Percentiles rank a stretch among this genome's conserved stretches.
Conservation (phyloP, 1,140 invertebrate genomes). For the Psix sp. region DNA sequence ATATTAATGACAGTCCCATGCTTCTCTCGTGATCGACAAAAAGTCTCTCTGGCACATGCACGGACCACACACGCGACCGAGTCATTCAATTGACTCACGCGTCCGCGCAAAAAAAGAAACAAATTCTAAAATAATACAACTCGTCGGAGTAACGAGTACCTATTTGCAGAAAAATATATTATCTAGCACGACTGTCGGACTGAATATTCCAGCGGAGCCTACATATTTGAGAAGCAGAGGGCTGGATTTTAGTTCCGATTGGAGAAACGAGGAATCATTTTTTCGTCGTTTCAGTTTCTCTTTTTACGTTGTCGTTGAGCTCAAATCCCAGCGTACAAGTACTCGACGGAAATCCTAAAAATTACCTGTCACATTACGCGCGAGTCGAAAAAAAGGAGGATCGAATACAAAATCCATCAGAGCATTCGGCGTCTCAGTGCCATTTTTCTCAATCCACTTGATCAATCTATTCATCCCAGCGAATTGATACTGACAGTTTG, state of each 20-base stretch:
- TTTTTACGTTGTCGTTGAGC: neutral
- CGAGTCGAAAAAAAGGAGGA: neutral
- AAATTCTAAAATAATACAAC: slow-evolving; percentile 35
- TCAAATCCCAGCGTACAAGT: slow-evolving; percentile 7
- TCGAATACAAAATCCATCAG: slow-evolving; percentile 33
- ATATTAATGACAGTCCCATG: slow-evolving; percentile 45
- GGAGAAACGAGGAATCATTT: too few relatives aligned
- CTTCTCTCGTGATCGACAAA: slow-evolving; percentile 23
- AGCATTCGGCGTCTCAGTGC: slow-evolving; percentile 26
- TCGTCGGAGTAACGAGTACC: too few relatives aligned
- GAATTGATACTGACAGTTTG: slow-evolving; percentile 58
- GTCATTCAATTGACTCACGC: slow-evolving; percentile 29
- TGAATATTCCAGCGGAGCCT: too few relatives aligned
- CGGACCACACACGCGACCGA: slow-evolving; percentile 29
- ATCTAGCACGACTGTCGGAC: too few relatives aligned
- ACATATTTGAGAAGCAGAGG: too few relatives aligned
- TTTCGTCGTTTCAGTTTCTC: neutral
- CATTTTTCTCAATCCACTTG: slow-evolving; percentile 54
- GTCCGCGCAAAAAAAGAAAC: slow-evolving; percentile 17
- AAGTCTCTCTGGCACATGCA: slow-evolving; percentile 10
- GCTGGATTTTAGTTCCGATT: neutral
- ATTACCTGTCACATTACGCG: slow-evolving; percentile 36
- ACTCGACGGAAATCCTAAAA: slow-evolving; percentile 25
- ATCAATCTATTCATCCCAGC: slow-evolving; percentile 52
- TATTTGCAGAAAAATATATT: too few relatives aligned